phyloP scores from a whole-genome alignment of 2,888 invertebrate species.

The Gnatocerus cornutus region DNA sequence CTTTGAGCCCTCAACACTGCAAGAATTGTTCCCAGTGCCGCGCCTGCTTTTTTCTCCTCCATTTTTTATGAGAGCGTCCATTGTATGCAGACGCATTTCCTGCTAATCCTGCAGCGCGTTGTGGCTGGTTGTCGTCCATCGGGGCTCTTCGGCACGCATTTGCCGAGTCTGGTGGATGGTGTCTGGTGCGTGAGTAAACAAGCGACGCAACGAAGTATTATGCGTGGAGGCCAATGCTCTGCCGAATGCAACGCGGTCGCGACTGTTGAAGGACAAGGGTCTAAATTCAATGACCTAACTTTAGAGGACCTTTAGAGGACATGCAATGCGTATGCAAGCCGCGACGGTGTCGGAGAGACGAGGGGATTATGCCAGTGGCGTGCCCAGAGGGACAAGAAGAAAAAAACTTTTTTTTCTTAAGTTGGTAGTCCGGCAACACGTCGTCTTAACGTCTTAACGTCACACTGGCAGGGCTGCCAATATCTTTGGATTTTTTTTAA shows the following conservation, averaged over 20 bases:
- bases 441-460: too few species aligned
- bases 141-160: slow-evolving; percentile 39
- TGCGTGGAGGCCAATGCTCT: slow-evolving; percentile 63
- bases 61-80: too few species aligned
- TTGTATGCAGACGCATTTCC: neutral
- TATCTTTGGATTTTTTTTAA: too few species aligned
- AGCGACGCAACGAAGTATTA: slow-evolving; percentile 30
- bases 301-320: slow-evolving; percentile 72
- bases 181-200: slow-evolving; percentile 58
- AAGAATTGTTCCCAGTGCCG: too few species aligned
- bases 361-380: slow-evolving; percentile 23
- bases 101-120: slow-evolving; percentile 1
- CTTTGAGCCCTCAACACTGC: too few species aligned
- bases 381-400: neutral
- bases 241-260: slow-evolving; percentile 68
- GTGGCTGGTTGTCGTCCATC: neutral
- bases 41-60: neutral
- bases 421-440: too few species aligned
- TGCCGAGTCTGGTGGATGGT: slow-evolving; percentile 52
- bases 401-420: too few species aligned
- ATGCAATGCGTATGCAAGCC: slow-evolving; percentile 67
- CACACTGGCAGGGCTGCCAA: too few species aligned
- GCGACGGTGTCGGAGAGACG: slow-evolving; percentile 39
- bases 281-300: slow-evolving; percentile 73
- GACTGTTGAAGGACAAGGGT: slow-evolving; percentile 71